Evolutionary conservation across 2,113 vertebrate genomes (phyloP).

Genomic region (Dendrocopos noguchii): DNA sequence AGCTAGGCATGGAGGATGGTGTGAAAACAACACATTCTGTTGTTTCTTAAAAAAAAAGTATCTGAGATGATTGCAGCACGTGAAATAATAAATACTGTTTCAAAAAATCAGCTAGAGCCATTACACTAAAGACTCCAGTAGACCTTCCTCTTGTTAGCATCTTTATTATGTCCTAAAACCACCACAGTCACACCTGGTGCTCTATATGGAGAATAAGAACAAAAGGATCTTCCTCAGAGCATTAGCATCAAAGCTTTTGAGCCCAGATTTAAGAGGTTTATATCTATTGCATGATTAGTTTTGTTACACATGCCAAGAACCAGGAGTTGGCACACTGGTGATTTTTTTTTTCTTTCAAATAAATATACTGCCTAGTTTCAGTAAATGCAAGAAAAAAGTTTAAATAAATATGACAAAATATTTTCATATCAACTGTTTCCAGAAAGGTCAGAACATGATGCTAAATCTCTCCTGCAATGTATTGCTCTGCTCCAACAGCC

Average conservation of each 20-base stretch:
- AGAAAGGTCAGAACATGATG: background rate
- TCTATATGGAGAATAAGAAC: background rate
- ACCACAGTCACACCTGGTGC: background rate
- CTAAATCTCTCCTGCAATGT: background rate
- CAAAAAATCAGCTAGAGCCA: background rate
- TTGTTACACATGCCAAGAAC: background rate
- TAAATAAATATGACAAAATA: background rate
- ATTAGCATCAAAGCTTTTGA: conserved; percentile 26
- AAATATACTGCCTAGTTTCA: conserved; percentile 4
- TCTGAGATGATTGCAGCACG: background rate
- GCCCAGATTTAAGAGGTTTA: conserved; percentile 2
- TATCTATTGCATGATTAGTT: background rate
- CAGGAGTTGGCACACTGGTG: background rate
- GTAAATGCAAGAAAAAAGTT: conserved; percentile 9
- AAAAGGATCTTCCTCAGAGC: background rate
- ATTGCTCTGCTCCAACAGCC: background rate
- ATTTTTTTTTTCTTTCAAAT: conserved; percentile 11
- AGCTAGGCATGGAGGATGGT: background rate
- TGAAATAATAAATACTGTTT: background rate
- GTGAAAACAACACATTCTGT: background rate
- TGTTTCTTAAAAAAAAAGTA: background rate
- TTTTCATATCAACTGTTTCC: conserved; percentile 14
- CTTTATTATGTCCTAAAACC: background rate
- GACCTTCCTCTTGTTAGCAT: background rate
- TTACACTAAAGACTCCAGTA: background rate